Base-by-base conservation (phyloP, 1,140 invertebrate species). In the Ditylenchus dipsaci region DNA sequence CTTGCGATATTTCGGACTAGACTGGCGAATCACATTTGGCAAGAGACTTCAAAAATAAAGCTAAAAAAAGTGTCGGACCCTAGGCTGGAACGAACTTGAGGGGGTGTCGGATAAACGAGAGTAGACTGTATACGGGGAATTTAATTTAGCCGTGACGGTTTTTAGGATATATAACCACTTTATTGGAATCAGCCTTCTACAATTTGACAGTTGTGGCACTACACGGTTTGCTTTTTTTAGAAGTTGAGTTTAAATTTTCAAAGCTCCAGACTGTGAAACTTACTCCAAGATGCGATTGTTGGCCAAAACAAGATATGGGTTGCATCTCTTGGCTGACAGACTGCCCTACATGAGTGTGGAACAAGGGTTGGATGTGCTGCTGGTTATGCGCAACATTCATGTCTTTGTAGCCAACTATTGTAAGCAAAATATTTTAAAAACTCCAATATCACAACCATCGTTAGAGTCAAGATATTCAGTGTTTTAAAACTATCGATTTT, bases 331-430 rank as follows among this genome's bases (percentile, higher is more conserved):
- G 0, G 87, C 92, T 1, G 90, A 95, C 79, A 89, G 94, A 84
- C 86, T 99, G 45, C 95, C 95, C 9, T 94, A 91, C 76, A 93
- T 97, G 84, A 95, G 92, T 1, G 86, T 98, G 47, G 94, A 97
- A 84, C 78, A 90, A 87, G 95, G 95, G 47, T 85, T 97, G n/a
- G 95, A 98, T 86, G 91, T 97, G 1, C 84, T 99, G 43, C 91
- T 96, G 86, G 95, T 98, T 56, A 97, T 97, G 90, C 86, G 93
- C 56, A 96, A 97, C 79, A 93, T 98, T 64, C 89, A 95, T 76
- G 88, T 92, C 3, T 99, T 98, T 86, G 93, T 97, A 5, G 89
- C 91, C 0, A 90, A 90, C 71, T 97, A 93, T 84, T 84, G 90
- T 38, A 38, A 38, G 11, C 33, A 38, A 11, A 11, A 38, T 38